These are phyloP conservation scores for Epinephelus awoara DNA, from an alignment of 2,797 vertebrate genomes.

Conservation along the genomic window DNA sequence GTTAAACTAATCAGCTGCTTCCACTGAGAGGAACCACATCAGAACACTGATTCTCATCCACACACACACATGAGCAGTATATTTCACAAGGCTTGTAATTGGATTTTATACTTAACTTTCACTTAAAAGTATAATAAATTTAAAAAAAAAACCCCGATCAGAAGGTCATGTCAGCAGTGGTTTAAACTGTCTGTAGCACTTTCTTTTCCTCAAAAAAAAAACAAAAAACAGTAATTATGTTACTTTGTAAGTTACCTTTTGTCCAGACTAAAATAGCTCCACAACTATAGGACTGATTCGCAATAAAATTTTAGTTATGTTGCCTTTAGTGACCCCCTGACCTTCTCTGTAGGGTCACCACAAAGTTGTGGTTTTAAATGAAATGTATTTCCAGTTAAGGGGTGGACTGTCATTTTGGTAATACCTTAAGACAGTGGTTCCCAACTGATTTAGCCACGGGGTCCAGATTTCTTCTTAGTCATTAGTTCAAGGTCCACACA, in stretches of 20 bases:
- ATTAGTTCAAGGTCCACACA: too few species aligned
- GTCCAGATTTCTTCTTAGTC: too few species aligned
- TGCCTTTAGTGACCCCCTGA: neutral
- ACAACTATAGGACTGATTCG: neutral
- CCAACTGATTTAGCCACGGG: too few species aligned
- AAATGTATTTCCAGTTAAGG: neutral
- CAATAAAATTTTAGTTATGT: neutral
- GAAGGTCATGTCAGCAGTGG: neutral
- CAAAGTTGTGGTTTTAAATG: neutral
- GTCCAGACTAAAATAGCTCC: neutral
- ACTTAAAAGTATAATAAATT: neutral
- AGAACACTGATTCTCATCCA: neutral
- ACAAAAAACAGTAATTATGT: neutral
- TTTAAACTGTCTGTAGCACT: neutral
- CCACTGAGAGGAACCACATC: neutral
- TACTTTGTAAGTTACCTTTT: neutral
- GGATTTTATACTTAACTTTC: neutral
- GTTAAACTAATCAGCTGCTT: neutral
- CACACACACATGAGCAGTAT: constrained; percentile 1
- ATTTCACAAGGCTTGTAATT: neutral
- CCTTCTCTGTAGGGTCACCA: neutral
- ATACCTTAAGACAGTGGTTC: too few species aligned
- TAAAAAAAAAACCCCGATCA: too few species aligned
- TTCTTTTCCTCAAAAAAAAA: neutral
- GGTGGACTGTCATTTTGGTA: too few species aligned